Base-by-base conservation (phyloP, 1,140 invertebrate genomes). In the Dermatophagoides farinae region DNA sequence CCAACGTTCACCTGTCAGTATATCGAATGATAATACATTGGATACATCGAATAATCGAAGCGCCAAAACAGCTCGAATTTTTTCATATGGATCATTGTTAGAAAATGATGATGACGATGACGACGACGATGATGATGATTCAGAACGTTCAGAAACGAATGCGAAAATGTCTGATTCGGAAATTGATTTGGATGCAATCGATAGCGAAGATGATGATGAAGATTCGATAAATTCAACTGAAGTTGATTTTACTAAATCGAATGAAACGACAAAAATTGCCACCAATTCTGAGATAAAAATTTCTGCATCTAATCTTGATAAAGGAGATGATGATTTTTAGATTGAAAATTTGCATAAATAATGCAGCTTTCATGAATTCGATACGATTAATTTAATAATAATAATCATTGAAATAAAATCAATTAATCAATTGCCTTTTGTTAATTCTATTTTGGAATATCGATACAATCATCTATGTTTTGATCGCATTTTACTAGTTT, bases 71-170 rank as follows among this genome's bases (percentile, higher is more conserved):
- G 60, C 62, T 23, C 25, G 65, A 59, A 40, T 60, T 9, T 60
- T 72, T 50, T 71, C 77, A 49, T 77, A 75, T 61, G 77, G 77
- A 14, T 76, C 72, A 40, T 76, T 77, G 75, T 74, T 74, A 9
- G 77, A 72, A 49, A 66, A 64, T 2, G 70, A 70, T 37, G 69
- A 70, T 31, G 75, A 77, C 60, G 75, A 73, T 11, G 74, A 72
- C 23, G 65, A 65, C 9, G 62, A 64, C 25, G 64, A 61, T 51
- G 49, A 59, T 10, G 55, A 61, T 20, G 63, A 64, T 20, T 18
- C 57, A 1, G 58, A 60, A 16, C 50, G 25, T n/a, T 31, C 51
- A 43, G 43, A 61, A 38, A 18, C 22, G 5, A 23, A 41, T n/a
- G 53, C 53, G n/a, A 37, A 55, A 44, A 37, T 63, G 16, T 65